Evolutionary conservation across 2,888 invertebrate genomes (phyloP).

Genomic region (Hermaeophaga mercurialis): DNA sequence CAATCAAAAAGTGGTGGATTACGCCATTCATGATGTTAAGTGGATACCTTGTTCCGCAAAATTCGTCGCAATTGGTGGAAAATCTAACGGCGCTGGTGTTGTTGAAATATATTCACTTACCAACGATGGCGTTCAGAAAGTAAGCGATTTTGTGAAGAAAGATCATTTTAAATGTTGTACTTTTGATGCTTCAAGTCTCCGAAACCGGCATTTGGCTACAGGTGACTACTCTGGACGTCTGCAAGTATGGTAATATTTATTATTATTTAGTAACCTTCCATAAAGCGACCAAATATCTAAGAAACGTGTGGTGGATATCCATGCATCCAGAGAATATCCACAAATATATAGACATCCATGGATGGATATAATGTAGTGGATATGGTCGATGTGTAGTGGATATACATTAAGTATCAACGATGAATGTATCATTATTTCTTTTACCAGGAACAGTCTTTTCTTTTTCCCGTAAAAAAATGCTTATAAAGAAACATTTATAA

Average conservation of each 20-base stretch:
- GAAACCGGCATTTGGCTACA: slow-evolving; percentile 82
- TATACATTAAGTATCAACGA: too few species aligned
- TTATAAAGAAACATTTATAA: too few species aligned
- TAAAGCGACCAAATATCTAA: too few species aligned
- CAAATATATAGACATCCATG: too few species aligned
- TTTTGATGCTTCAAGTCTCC: slow-evolving; percentile 85
- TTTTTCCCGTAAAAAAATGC: too few species aligned
- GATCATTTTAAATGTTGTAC: slow-evolving; percentile 91
- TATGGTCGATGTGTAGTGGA: too few species aligned
- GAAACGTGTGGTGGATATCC: too few species aligned
- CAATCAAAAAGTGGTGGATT: slow-evolving; percentile 79
- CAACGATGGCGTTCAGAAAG: slow-evolving; percentile 71
- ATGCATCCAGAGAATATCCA: too few species aligned
- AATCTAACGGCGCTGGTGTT: slow-evolving; percentile 84
- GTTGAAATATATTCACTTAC: slow-evolving; percentile 81
- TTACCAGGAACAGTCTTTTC: too few species aligned
- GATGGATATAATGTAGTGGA: too few species aligned
- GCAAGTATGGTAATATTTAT: slow-evolving; percentile 72
- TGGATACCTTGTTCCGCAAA: slow-evolving; percentile 96
- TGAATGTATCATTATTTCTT: too few species aligned
- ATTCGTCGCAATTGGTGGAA: slow-evolving; percentile 85
- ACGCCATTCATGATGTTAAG: slow-evolving; percentile 89
- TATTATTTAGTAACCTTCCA: too few species aligned
- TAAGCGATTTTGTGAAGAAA: slow-evolving; percentile 79
- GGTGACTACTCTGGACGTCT: slow-evolving; percentile 88